Evolutionary conservation across 2,113 vertebrate species (phyloP), one percentile per base, ranked within the genome.

Genomic region (Cranoglanis bouderius): DNA sequence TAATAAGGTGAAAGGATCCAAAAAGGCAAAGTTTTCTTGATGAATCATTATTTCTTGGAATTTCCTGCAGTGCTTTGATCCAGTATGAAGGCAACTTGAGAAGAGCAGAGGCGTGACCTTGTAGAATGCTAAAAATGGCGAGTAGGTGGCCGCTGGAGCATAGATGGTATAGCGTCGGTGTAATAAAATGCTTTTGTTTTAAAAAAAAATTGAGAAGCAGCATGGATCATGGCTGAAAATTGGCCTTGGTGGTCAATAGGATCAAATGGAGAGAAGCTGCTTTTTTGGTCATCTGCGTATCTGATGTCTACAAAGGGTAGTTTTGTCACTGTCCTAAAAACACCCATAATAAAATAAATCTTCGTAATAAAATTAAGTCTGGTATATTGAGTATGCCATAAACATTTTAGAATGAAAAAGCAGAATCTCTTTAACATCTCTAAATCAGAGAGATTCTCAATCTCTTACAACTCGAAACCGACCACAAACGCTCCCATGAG

Each of bases 31-130:
- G 26, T 51, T 75, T 4, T 29, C 57, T 80, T 82, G 70, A 89
- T 72, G n/a, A 85, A 85, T 38, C 21, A 18, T 70, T 40, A 88
- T 88, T 80, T 88, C n/a, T 88, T n/a, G 38, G 82, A 89, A 63
- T 87, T 57, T 90, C 61, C 82, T 90, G 81, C 63, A 13, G 21
- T 38, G 40, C 85, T 84, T 84, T 87, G 87, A 84, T 87, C 72
- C 81, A 84, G 82, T 21, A 87, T 61, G 26, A 67, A 74, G 61
- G 87, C 32, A 57, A 89, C 85, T 40, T 70, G 88, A 90, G 88
- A 85, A 87, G 67, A 63, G 77, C 59, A 74, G 83, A 74, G 51
- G 35, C 16, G 72, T 43, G 84, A 88, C 81, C 85, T 89, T 91
- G 61, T 86, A 72, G 51, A 89, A 14, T 49, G 88, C 84, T 89